Percentiles rank a stretch among this genome's conserved stretches.
Conservation (phyloP, 2,888 invertebrate species). For the Erebia aethiops region DNA sequence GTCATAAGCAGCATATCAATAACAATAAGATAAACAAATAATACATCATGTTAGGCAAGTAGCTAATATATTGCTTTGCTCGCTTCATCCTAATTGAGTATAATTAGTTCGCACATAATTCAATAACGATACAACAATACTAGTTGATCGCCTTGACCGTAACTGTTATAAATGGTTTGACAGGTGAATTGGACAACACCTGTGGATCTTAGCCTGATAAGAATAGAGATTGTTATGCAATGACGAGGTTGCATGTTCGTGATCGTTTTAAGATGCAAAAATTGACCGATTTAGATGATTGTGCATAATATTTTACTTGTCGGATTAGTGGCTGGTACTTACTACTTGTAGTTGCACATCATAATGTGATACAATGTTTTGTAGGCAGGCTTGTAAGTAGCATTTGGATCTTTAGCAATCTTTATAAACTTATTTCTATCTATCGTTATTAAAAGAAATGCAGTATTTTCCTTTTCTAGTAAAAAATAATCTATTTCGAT, state of each 20-base stretch:
- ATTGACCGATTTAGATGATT: conserved; percentile 25
- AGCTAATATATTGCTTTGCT: conserved; percentile 18
- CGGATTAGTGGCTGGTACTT: conserved; percentile 3
- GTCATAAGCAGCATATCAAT: background rate
- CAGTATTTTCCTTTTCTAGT: too few relatives aligned
- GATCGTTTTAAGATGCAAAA: conserved; percentile 23
- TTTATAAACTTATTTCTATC: background rate
- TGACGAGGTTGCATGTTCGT: conserved; percentile 11
- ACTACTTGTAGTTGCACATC: too few relatives aligned
- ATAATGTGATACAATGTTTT: background rate
- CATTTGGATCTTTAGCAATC: conserved; percentile 1
- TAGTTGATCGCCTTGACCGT: conserved; percentile 39
- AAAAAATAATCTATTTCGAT: too few relatives aligned
- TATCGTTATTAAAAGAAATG: too few relatives aligned
- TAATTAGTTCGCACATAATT: conserved; percentile 37
- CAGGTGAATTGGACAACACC: conserved; percentile 33
- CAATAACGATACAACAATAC: conserved; percentile 34
- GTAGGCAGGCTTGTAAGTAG: background rate
- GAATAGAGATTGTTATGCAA: conserved; percentile 31
- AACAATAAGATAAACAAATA: too few relatives aligned
- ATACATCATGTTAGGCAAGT: background rate
- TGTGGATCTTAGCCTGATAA: conserved; percentile 31
- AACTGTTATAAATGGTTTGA: conserved; percentile 29
- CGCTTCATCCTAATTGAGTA: conserved; percentile 31
- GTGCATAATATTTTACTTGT: conserved; percentile 16